A percentile compares a stretch with the other conserved stretches of the same genome.
Evolutionary conservation across 1,140 invertebrate species (phyloP).

Genomic region (Hypothenemus hampei): DNA sequence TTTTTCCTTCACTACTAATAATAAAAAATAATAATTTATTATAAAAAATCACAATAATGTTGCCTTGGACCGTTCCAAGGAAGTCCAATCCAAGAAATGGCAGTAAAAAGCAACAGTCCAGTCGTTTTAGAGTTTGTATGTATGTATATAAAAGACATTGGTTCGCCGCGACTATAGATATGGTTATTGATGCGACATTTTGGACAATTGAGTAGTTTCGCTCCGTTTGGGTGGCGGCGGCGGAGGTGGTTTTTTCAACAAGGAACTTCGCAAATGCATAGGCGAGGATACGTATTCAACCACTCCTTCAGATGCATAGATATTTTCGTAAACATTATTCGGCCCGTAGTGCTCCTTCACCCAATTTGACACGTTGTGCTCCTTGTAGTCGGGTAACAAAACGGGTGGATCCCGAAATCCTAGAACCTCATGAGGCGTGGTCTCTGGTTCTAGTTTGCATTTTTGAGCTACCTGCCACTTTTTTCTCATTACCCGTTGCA

Average conservation of each 20-base stretch:
- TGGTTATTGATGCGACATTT: no score
- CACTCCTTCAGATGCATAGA: constrained; percentile 50
- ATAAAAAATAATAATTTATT: no score
- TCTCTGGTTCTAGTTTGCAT: constrained; percentile 76
- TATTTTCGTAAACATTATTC: constrained; percentile 58
- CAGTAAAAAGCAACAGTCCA: no score
- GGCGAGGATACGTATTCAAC: constrained; percentile 49
- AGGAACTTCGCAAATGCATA: constrained; percentile 29
- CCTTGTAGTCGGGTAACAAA: constrained; percentile 64
- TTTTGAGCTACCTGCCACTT: constrained; percentile 93
- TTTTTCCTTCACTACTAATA: no score
- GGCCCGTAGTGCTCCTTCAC: constrained; percentile 81
- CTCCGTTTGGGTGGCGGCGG: constrained; percentile 74
- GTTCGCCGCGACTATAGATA: no score
- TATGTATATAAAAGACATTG: no score
- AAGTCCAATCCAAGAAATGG: no score
- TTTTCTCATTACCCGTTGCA: constrained; percentile 87
- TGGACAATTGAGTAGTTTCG: constrained; percentile 70
- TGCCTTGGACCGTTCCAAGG: no score
- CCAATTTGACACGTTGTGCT: constrained; percentile 83
- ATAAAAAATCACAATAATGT: no score
- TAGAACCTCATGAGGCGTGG: constrained; percentile 83
- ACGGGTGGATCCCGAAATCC: constrained; percentile 76
- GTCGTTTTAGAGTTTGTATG: no score
- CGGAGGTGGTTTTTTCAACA: constrained; percentile 57